These are phyloP conservation scores for Phytoseiulus persimilis DNA, from an alignment of 2,888 invertebrate genomes.

Conservation along the genomic window DNA sequence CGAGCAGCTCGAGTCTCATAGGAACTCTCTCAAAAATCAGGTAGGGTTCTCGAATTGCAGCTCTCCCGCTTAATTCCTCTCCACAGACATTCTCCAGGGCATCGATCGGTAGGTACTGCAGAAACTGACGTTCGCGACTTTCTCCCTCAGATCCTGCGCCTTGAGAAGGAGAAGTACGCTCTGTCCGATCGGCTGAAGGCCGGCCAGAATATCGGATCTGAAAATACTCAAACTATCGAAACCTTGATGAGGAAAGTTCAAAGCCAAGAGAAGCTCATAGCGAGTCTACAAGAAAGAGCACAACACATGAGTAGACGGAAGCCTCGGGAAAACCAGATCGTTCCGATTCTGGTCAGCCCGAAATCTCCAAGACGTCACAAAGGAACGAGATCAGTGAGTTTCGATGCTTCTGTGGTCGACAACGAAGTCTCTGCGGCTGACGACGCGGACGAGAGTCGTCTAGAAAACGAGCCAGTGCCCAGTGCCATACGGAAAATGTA, in stretches of 20 bases:
- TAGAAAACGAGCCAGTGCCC: constrained; percentile 18
- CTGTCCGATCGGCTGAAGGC: constrained; percentile 27
- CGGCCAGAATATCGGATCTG: neutral
- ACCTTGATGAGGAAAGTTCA: constrained; percentile 10
- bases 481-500: neutral
- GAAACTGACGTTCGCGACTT: neutral
- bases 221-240: constrained; percentile 9
- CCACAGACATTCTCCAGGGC: too few relatives aligned
- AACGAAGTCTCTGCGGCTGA: neutral
- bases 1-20: constrained; percentile 8
- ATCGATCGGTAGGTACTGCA: too few relatives aligned
- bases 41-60: neutral
- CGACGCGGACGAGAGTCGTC: constrained; percentile 11
- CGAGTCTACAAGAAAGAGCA: neutral
- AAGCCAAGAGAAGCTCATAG: neutral
- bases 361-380: constrained; percentile 13
- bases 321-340: neutral
- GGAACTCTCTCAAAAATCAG: neutral
- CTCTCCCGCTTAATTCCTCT: too few relatives aligned
- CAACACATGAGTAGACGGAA: neutral
- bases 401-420: constrained; percentile 26
- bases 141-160: neutral
- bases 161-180: constrained; percentile 29
- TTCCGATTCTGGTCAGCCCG: constrained; percentile 31
- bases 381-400: neutral